Conservation (phyloP, 2,888 invertebrate species). For the Conchocele bisecta region DNA sequence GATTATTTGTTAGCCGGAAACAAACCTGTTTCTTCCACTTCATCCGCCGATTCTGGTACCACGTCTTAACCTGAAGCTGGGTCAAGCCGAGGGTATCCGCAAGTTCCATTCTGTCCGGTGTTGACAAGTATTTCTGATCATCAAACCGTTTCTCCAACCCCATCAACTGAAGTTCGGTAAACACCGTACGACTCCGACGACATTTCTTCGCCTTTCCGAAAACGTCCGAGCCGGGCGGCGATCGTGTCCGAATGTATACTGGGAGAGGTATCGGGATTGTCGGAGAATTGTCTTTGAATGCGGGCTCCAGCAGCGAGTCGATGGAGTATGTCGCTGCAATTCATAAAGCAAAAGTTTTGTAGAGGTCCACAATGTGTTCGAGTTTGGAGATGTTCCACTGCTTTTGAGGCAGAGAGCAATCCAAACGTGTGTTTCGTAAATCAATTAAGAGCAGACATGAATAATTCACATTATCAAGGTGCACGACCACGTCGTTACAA, state of each 20-base stretch:
- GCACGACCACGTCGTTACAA: too few relatives aligned
- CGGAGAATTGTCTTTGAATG: conserved; percentile 45
- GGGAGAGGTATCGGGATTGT: conserved; percentile 77
- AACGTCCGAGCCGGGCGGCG: conserved; percentile 65
- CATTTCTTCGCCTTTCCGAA: conserved; percentile 75
- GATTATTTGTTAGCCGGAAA: too few relatives aligned
- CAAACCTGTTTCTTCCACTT: conserved; percentile 84
- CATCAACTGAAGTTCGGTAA: conserved; percentile 82
- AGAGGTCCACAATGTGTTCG: too few relatives aligned
- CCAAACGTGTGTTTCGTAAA: too few relatives aligned
- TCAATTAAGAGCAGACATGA: too few relatives aligned
- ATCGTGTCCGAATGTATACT: conserved; percentile 75
- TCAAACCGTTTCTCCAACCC: conserved; percentile 83
- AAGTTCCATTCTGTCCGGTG: conserved; percentile 83
- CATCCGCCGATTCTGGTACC: conserved; percentile 84
- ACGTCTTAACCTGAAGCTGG: conserved; percentile 84
- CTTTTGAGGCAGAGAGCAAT: too few relatives aligned
- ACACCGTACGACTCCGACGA: conserved; percentile 79
- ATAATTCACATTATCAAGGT: too few relatives aligned
- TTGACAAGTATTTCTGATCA: conserved; percentile 83
- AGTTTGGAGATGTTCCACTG: too few relatives aligned
- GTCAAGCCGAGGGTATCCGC: conserved; percentile 83
- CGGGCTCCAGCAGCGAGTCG: conserved; percentile 47
- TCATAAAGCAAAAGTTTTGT: too few relatives aligned
- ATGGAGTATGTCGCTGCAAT: conserved; percentile 50